Evolutionary conservation across 2,797 vertebrate genomes (phyloP).

Genomic region (Hippopotamyrus pictus): DNA sequence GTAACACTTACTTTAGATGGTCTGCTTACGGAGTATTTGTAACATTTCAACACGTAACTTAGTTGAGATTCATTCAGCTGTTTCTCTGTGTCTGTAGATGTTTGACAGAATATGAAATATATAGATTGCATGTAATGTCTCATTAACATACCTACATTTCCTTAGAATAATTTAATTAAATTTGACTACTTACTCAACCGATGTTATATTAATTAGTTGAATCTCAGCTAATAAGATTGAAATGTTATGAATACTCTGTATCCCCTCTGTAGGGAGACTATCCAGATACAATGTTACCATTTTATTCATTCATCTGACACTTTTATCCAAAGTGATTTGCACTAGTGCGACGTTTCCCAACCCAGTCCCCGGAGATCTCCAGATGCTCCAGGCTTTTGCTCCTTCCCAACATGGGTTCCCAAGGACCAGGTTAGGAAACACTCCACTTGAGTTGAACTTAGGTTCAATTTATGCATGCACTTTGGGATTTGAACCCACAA

Average conservation of each 20-base stretch:
- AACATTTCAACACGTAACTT: neutral
- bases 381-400: neutral
- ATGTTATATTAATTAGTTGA: neutral
- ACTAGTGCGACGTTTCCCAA: neutral
- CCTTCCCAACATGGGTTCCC: neutral
- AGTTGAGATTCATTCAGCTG: neutral
- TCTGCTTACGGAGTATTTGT: neutral
- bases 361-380: neutral
- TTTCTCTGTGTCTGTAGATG: neutral
- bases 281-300: neutral
- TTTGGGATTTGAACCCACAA: neutral
- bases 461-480: neutral
- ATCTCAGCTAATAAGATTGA: neutral
- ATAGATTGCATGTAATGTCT: neutral
- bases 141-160: neutral
- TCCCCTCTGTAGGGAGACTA: neutral
- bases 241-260: neutral
- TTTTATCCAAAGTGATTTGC: neutral
- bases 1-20: neutral
- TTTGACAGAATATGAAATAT: neutral
- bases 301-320: neutral
- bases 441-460: neutral
- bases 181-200: neutral
- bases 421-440: neutral
- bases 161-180: neutral